Conservation (phyloP, 2,888 invertebrate genomes). For the Pocota personata region DNA sequence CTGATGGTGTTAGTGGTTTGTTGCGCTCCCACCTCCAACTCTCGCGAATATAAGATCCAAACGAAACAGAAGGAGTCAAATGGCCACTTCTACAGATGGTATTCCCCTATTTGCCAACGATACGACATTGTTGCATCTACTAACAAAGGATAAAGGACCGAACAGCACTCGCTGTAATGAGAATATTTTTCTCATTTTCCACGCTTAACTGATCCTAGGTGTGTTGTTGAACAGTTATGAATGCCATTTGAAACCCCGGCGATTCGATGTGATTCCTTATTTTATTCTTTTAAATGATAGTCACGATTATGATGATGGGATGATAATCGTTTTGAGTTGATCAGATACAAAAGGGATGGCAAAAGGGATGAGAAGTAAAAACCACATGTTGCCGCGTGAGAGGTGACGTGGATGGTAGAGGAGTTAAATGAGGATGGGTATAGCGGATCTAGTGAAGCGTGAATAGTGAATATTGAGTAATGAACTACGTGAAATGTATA, state of each 20-base stretch:
- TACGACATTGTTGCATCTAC: background rate
- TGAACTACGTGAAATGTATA: too few species aligned
- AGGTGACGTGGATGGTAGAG: background rate
- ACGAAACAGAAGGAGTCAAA: slow-evolving; percentile 11
- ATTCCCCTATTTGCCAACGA: background rate
- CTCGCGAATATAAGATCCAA: background rate
- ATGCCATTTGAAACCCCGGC: slow-evolving; percentile 16
- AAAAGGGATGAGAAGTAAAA: background rate
- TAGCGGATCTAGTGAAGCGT: background rate
- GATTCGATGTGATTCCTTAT: slow-evolving; percentile 23
- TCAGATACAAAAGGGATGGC: background rate
- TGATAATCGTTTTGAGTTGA: slow-evolving; percentile 9
- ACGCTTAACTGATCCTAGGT: slow-evolving; percentile 16
- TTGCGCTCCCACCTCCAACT: background rate
- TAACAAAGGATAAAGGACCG: slow-evolving; percentile 3
- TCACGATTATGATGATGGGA: slow-evolving; percentile 27
- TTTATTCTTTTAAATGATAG: slow-evolving; percentile 29
- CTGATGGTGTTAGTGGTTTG: slow-evolving; percentile 10
- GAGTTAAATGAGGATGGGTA: background rate
- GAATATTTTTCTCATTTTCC: slow-evolving; percentile 22
- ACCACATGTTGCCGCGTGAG: background rate
- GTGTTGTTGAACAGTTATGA: slow-evolving; percentile 52
- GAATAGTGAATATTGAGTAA: background rate
- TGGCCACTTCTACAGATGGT: slow-evolving; percentile 31
- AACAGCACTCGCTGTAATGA: slow-evolving; percentile 29